Evolutionary conservation across 2,113 vertebrate genomes (phyloP).

Genomic region (Formicarius rufipectus): DNA sequence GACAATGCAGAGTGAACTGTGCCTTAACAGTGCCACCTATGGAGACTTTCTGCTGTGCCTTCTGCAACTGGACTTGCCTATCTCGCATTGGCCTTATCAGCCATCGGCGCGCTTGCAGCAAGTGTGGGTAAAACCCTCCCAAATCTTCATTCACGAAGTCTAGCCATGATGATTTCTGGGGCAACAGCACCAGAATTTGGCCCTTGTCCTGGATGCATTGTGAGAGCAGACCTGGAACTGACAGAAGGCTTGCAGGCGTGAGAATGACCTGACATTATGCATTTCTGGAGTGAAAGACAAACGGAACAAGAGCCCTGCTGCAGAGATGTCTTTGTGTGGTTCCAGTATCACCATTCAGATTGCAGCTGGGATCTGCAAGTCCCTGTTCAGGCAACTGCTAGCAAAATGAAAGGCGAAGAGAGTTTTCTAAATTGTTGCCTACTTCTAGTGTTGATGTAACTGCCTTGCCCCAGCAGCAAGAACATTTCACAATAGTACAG

Average conservation of each 20-base stretch:
- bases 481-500: not conserved
- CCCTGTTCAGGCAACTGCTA: not conserved
- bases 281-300: not conserved
- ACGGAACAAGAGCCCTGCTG: not conserved
- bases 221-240: not conserved
- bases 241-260: not conserved
- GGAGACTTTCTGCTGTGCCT: too few species aligned
- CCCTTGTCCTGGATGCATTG: fast-evolving
- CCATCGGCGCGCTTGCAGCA: too few species aligned
- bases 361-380: not conserved
- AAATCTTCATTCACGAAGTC: too few species aligned
- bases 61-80: too few species aligned
- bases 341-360: not conserved
- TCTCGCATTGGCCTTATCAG: too few species aligned
- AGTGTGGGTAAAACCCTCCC: too few species aligned
- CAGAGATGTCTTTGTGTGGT: not conserved
- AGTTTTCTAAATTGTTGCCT: not conserved
- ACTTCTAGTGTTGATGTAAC: not conserved
- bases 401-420: not conserved
- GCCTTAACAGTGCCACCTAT: too few species aligned
- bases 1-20: too few species aligned
- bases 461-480: not conserved
- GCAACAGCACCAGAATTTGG: not conserved
- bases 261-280: not conserved
- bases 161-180: too few species aligned